These are phyloP conservation scores for Corynorhinus townsendii DNA, from an alignment of 2,113 vertebrate genomes.

Conservation along the genomic window DNA sequence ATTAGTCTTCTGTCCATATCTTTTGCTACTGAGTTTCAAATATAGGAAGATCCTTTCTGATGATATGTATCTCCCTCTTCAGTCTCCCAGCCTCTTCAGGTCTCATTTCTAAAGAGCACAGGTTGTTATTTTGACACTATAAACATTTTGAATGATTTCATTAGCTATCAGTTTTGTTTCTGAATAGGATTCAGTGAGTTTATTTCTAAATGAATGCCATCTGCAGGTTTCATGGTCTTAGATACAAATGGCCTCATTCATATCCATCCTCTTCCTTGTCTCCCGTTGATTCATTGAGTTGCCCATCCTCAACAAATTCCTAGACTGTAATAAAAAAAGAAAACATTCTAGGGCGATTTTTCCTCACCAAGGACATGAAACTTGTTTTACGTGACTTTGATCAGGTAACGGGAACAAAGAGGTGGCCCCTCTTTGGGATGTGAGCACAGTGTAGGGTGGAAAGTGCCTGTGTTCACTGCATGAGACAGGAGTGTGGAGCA, in stretches of 20 bases:
- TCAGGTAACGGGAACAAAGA: neutral
- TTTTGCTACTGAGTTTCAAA: neutral
- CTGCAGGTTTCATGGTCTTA: neutral
- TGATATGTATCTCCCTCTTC: neutral
- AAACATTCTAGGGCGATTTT: neutral
- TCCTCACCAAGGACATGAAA: neutral
- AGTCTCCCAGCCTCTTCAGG: neutral
- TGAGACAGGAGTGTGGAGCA: neutral
- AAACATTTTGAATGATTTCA: neutral
- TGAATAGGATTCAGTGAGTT: neutral
- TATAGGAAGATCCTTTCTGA: neutral
- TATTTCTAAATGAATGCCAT: constrained; percentile 30
- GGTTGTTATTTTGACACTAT: neutral
- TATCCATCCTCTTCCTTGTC: neutral
- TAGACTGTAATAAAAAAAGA: neutral
- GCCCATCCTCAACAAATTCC: neutral
- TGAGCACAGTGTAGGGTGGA: neutral
- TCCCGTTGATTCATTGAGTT: neutral
- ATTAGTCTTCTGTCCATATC: neutral
- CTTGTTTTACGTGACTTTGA: neutral
- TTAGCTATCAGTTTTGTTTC: neutral
- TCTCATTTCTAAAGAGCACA: neutral
- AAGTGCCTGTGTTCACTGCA: neutral
- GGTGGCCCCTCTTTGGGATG: neutral
- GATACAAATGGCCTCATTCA: neutral